These are phyloP conservation scores for Dascillus cervinus DNA, from an alignment of 2,888 invertebrate genomes.

Conservation along the genomic window DNA sequence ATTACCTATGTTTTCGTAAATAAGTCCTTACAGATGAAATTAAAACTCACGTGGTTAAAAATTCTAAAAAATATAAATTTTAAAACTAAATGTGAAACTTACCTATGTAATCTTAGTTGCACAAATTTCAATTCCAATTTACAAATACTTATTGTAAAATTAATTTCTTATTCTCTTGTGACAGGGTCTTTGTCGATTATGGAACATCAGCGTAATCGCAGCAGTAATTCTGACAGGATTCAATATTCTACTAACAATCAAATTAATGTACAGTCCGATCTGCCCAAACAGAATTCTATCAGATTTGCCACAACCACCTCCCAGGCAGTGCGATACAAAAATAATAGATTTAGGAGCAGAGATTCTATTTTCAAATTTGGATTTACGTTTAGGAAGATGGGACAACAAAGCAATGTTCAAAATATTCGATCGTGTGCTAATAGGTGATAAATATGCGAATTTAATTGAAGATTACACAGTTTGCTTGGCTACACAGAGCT, in stretches of 20 bases:
- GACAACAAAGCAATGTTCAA: conserved; percentile 62
- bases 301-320: conserved; percentile 11
- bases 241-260: conserved; percentile 53
- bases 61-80: no score
- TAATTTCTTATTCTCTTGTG: conserved; percentile 8
- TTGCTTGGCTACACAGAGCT: conserved; percentile 79
- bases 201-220: conserved; percentile 60
- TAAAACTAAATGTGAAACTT: no score
- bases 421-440: conserved; percentile 64
- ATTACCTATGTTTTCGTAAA: no score
- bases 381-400: conserved; percentile 65
- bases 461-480: conserved; percentile 53
- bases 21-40: no score
- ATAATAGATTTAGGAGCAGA: conserved; percentile 38
- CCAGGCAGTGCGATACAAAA: conserved; percentile 13
- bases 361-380: conserved; percentile 47
- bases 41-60: no score
- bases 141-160: conserved; percentile 1
- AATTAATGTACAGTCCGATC: conserved; percentile 47
- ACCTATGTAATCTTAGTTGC: no score
- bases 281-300: conserved; percentile 30
- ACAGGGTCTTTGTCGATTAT: conserved; percentile 51
- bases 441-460: conserved; percentile 58
- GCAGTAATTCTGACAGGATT: conserved; percentile 58
- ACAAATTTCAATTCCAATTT: no score